Evolutionary conservation across 2,888 invertebrate genomes (phyloP).

Genomic region (Plagodis dolabraria): DNA sequence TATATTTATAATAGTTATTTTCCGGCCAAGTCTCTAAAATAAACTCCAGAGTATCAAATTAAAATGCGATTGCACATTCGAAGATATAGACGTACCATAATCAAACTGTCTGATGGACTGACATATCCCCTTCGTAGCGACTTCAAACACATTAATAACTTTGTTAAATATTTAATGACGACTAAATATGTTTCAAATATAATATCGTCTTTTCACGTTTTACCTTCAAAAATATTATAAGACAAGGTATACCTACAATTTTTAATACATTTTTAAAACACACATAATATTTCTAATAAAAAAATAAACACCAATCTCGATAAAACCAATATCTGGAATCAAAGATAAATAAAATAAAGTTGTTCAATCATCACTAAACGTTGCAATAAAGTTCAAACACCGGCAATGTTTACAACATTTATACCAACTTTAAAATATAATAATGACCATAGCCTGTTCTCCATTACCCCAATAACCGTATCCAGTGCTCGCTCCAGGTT

Average conservation of each 20-base stretch:
- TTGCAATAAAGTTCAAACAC: constrained; percentile 23
- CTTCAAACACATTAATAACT: neutral
- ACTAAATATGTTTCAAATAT: too few relatives aligned
- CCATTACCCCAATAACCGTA: constrained; percentile 36
- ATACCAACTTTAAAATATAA: constrained; percentile 26
- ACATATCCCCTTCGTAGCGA: constrained; percentile 17
- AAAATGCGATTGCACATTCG: constrained; percentile 19
- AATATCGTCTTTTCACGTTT: too few relatives aligned
- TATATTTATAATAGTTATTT: constrained; percentile 13
- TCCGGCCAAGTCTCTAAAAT: constrained; percentile 6
- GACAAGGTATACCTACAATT: too few relatives aligned
- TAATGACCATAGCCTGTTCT: constrained; percentile 31
- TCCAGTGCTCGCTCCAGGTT: constrained; percentile 38
- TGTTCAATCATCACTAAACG: constrained; percentile 24
- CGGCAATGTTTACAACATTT: constrained; percentile 23
- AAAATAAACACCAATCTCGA: neutral
- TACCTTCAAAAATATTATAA: too few relatives aligned
- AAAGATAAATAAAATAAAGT: constrained; percentile 10
- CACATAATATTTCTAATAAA: too few relatives aligned
- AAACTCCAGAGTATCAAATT: constrained; percentile 12
- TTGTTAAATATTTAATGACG: too few relatives aligned
- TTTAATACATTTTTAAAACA: too few relatives aligned
- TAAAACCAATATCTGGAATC: neutral
- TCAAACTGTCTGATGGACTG: constrained; percentile 22
- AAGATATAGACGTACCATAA: constrained; percentile 20